Base-by-base conservation (phyloP, 2,797 vertebrate genomes). In the Acomys russatus region DNA sequence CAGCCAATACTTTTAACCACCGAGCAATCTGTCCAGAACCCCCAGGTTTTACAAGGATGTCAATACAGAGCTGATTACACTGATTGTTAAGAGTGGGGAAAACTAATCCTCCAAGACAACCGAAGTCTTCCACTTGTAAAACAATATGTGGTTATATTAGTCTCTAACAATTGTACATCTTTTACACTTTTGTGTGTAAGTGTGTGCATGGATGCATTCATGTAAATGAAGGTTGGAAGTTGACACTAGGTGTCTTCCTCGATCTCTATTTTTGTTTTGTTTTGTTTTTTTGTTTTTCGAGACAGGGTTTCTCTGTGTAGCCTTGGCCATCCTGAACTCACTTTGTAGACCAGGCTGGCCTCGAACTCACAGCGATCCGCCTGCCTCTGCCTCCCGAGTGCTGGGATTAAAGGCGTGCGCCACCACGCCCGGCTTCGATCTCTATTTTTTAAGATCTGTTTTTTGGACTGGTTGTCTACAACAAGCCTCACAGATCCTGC, bases 31-130 rank as follows among this genome's bases (percentile, higher is more conserved):
- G 78, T 59, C 54, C 54, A 80, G 54, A 80, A 83, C 66, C 59
- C 25, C 1, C 7, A 22, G 22, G 61, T 91, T 35, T 96, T 95
- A 74, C 33, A 96, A 94, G 22, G 91, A 91, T 74, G 68, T 90
- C 80, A 95, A 10, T 88, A 94, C 56, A 79, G 94, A 63, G 38
- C n/a, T 95, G 71, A 76, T 73, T 91, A 44, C 61, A 96, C 30
- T 95, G 74, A 96, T 90, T 96, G 64, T 4, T 8, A 14, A 38
- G 17, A 49, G 33, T 30, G 25, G 63, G 38, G 44, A 9, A 35
- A n/a, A 93, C 61, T 92, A 92, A 94, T 71, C 22, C 35, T 88
- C 74, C 84, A 91, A 93, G 59, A 30, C 74, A 92, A 94, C 49
- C 59, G 83, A 38, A 94, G 70, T 88, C 74, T 87, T 82, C 33